Base-by-base conservation (phyloP, 1,140 invertebrate genomes). In the Drosophila orena region DNA sequence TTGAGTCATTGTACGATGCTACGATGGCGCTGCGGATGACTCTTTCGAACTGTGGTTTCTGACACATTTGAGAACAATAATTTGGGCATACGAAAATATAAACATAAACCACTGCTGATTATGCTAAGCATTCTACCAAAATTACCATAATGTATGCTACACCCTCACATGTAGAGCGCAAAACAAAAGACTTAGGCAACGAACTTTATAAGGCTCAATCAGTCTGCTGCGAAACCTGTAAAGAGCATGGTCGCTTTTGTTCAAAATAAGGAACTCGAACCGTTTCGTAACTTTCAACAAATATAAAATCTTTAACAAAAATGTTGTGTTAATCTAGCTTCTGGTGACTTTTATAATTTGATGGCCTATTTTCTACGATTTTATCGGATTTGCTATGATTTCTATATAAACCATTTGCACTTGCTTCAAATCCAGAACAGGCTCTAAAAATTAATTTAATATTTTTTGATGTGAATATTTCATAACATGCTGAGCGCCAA, bases 221-320 rank as follows among this genome's bases (percentile, higher is more conserved):
- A 72, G 75, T 68, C 44, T 52, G 20, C 40, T 20, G 24, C 52
- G 53, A 35, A 65, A 65, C 37, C 64, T 71, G 52, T 43, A 35
- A 59, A 52, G 54, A 24, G 30, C 54, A 20, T 73, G 57, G 43
- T 47, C 3, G 14, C 47, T 40, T 34, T 57, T 22, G 30, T 61
- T 69, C 49, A 58, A 15, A 38, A 77, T 47, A 56, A 84, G 84
- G 79, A 89, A 88, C 74, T 78, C 42, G 40, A 73, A 74, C 43
- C 59, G 72, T 56, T 77, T 55, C 20, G 11, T 37, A 68, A 62
- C 46, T 42, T 52, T 72, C 47, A 65, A 79, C 64, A 79, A 43
- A 40, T 57, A 46, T 55, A 54, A 64, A 53, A 38, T 73, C 40
- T 47, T 65, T 40, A 52, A 61, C 37, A 59, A 46, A 12, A 42